phyloP scores from a whole-genome alignment of 2,888 invertebrate genomes.

The Stenolophus ochropezus region DNA sequence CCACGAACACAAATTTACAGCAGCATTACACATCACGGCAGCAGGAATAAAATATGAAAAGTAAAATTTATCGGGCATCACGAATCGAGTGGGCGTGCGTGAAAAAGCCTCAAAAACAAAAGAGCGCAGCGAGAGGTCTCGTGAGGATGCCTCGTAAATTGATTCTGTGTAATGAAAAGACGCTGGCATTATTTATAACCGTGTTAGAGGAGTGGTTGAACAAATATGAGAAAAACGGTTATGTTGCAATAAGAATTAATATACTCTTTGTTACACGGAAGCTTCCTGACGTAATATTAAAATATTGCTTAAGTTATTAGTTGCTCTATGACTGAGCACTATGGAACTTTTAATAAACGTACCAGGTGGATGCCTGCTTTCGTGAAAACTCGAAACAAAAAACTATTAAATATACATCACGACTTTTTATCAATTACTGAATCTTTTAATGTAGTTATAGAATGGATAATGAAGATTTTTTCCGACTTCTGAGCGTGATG shows the following conservation, averaged over 20 bases:
- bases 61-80: constrained; percentile 54
- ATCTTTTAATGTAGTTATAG: too few species aligned
- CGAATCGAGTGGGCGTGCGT: constrained; percentile 51
- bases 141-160: constrained; percentile 50
- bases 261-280: constrained; percentile 48
- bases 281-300: constrained; percentile 49
- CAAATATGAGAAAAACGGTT: constrained; percentile 48
- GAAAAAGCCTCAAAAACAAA: constrained; percentile 52
- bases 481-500: too few species aligned
- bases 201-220: constrained; percentile 54
- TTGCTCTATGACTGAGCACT: constrained; percentile 20
- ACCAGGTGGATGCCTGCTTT: too few species aligned
- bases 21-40: constrained; percentile 47
- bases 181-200: constrained; percentile 53
- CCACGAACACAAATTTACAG: constrained; percentile 56
- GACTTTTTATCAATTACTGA: too few species aligned
- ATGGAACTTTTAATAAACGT: constrained; percentile 23
- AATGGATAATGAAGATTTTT: too few species aligned
- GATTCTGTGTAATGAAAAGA: constrained; percentile 55
- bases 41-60: constrained; percentile 53
- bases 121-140: constrained; percentile 47
- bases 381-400: too few species aligned
- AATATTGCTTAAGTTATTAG: constrained; percentile 43
- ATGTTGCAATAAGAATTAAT: constrained; percentile 52
- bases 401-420: too few species aligned